Conservation (phyloP, 2,888 invertebrate species). For the Caenorhabditis panamensis region DNA sequence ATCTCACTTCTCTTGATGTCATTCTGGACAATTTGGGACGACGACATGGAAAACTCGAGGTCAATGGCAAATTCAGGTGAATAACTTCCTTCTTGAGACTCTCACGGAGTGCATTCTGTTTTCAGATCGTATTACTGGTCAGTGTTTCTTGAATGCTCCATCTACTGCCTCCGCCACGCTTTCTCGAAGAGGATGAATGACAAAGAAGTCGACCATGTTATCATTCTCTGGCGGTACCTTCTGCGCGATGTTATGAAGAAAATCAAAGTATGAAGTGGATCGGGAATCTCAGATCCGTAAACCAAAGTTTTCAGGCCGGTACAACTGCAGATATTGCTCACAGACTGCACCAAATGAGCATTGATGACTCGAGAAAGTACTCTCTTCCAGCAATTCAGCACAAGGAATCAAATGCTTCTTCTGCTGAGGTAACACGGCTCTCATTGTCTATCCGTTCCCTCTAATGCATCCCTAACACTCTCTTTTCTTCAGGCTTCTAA, state of each 20-base stretch:
- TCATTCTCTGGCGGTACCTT: slow-evolving; percentile 74
- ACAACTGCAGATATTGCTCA: slow-evolving; percentile 73
- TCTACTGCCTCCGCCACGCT: slow-evolving; percentile 70
- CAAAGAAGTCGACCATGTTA: slow-evolving; percentile 71
- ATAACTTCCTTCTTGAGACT: neutral
- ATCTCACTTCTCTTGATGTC: slow-evolving; percentile 68
- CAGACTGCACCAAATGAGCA: slow-evolving; percentile 67
- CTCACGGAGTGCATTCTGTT: neutral
- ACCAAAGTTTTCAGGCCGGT: slow-evolving; percentile 71
- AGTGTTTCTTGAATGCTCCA: slow-evolving; percentile 75
- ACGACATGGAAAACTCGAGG: slow-evolving; percentile 77
- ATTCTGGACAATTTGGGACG: slow-evolving; percentile 77
- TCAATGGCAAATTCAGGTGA: slow-evolving; percentile 68
- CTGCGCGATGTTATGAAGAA: slow-evolving; percentile 74
- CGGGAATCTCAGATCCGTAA: too few relatives aligned
- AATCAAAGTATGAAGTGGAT: slow-evolving; percentile 75
- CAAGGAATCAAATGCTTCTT: slow-evolving; percentile 59
- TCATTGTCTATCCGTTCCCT: neutral
- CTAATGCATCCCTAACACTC: neutral
- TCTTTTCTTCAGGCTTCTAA: slow-evolving; percentile 19
- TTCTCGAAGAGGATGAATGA: slow-evolving; percentile 64
- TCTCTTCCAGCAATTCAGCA: slow-evolving; percentile 61
- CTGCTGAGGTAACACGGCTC: slow-evolving; percentile 31
- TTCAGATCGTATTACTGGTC: slow-evolving; percentile 76
- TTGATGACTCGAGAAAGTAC: slow-evolving; percentile 62